These are phyloP conservation scores for Silurus meridionalis DNA, from an alignment of 2,113 vertebrate species.

Conservation along the genomic window DNA sequence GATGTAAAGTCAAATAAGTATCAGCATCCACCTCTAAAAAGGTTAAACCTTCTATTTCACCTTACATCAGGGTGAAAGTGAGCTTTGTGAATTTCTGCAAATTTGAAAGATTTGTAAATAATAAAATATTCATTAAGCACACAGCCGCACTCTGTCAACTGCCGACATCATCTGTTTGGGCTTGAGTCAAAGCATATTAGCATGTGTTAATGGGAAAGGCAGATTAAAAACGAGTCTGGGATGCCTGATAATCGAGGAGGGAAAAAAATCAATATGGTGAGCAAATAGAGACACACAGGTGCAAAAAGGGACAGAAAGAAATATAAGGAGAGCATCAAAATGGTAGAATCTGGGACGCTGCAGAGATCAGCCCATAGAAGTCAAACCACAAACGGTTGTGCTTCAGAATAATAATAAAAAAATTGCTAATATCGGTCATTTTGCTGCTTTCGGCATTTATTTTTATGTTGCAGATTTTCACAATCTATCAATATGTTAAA, in stretches of 20 bases:
- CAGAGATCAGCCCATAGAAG: neutral
- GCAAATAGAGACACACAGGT: conserved; percentile 54
- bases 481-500: neutral
- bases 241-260: conserved; percentile 60
- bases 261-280: conserved; percentile 47
- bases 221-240: conserved; percentile 66
- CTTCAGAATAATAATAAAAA: neutral
- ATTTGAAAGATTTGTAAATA: neutral
- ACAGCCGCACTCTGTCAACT: conserved; percentile 3
- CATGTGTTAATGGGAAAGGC: conserved; percentile 63
- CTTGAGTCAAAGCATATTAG: conserved; percentile 58
- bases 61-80: neutral
- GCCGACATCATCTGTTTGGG: conserved; percentile 32
- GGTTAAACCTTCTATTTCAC: neutral
- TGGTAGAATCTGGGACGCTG: neutral
- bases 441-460: neutral
- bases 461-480: neutral
- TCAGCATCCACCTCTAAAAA: neutral
- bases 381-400: neutral
- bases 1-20: neutral
- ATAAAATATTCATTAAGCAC: conserved; percentile 24
- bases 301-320: conserved; percentile 9
- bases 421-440: too few relatives aligned
- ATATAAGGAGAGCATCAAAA: neutral
- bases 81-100: conserved; percentile 13